phyloP scores from a whole-genome alignment of 2,888 invertebrate species.

The Drosophila pseudotalamancana region DNA sequence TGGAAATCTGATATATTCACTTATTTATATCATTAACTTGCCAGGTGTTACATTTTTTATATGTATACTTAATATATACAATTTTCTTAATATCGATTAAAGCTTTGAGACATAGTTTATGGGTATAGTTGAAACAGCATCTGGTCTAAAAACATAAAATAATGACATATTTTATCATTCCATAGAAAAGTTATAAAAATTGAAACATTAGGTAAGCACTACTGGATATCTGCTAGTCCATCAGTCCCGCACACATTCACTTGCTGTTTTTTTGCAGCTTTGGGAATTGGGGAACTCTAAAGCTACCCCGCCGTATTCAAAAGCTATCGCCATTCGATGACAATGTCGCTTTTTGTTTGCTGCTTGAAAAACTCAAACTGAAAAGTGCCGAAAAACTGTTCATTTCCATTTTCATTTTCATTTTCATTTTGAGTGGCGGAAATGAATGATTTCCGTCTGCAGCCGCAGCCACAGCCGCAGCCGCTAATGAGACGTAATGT shows the following conservation, averaged over 20 bases:
- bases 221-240: background rate
- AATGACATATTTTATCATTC: too few species aligned
- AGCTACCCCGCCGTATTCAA: background rate
- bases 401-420: slow-evolving; percentile 40
- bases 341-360: slow-evolving; percentile 46
- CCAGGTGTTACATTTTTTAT: too few species aligned
- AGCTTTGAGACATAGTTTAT: too few species aligned
- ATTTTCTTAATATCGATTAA: too few species aligned
- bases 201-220: too few species aligned
- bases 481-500: slow-evolving; percentile 76
- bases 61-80: too few species aligned
- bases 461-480: slow-evolving; percentile 35
- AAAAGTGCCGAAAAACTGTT: slow-evolving; percentile 66
- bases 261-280: slow-evolving; percentile 16
- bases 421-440: slow-evolving; percentile 56
- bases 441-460: slow-evolving; percentile 75
- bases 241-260: background rate
- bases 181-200: too few species aligned
- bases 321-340: slow-evolving; percentile 34
- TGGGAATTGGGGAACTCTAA: slow-evolving; percentile 16
- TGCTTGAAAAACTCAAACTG: slow-evolving; percentile 50
- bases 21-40: too few species aligned
- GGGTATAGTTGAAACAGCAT: too few species aligned
- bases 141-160: too few species aligned
- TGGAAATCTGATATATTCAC: too few species aligned